These are phyloP conservation scores for Mareca penelope DNA, from an alignment of 2,797 vertebrate genomes.

Conservation along the genomic window DNA sequence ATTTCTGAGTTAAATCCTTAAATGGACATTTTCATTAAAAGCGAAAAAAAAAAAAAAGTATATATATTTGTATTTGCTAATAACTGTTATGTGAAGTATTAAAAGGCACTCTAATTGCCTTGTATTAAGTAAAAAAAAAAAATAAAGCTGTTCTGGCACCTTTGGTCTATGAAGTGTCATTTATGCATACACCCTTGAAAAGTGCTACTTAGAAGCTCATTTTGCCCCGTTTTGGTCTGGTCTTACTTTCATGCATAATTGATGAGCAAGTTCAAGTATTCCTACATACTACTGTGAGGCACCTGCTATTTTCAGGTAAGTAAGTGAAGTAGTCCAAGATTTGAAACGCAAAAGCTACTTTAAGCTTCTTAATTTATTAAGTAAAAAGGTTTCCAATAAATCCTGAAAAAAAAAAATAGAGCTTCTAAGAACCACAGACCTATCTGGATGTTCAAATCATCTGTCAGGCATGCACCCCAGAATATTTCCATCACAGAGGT, in stretches of 20 bases:
- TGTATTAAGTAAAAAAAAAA: slow-evolving; percentile 71
- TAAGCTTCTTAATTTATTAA: background rate
- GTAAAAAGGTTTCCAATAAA: background rate
- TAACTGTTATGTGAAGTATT: slow-evolving; percentile 82
- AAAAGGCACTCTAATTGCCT: slow-evolving; percentile 79
- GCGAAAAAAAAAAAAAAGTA: slow-evolving; percentile 47
- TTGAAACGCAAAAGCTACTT: background rate
- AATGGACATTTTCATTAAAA: slow-evolving; percentile 80
- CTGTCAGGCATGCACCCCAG: background rate
- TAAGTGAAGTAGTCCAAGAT: background rate
- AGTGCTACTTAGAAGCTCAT: background rate
- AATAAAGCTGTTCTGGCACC: slow-evolving; percentile 79
- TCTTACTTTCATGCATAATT: background rate
- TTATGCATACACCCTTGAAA: slow-evolving; percentile 5
- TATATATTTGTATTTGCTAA: slow-evolving; percentile 80
- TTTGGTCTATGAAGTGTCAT: slow-evolving; percentile 35
- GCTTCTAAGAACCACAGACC: background rate
- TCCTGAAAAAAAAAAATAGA: background rate
- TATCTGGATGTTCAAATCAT: background rate
- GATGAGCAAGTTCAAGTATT: background rate
- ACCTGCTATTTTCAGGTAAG: background rate
- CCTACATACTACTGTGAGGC: background rate
- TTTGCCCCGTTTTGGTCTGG: background rate
- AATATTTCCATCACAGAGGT: background rate
- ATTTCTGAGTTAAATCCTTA: slow-evolving; percentile 80